Evolutionary conservation across 2,888 invertebrate genomes (phyloP), one percentile per base, ranked within the genome.

Genomic region (Phragmatobia fuliginosa): DNA sequence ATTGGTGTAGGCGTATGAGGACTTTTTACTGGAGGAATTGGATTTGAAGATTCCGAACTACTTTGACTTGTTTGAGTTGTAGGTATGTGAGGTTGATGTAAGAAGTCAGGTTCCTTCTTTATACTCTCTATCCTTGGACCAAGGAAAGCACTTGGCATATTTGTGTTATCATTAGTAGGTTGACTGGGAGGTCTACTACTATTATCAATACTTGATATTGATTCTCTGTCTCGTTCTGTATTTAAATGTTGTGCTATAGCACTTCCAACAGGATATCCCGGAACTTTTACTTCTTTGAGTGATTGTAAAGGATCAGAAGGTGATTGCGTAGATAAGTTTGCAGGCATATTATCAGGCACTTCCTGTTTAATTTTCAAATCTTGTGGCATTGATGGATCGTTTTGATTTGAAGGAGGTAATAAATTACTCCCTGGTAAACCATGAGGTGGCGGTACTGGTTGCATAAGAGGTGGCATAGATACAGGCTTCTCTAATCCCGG

Each of bases 271-370:
- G 96, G 96, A 85, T 96, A 97, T 49, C 97, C 97, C 56, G 97
- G 97, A 14, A 97, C 97, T 95, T 97, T 97, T 0, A 97, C 97
- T 88, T 97, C 97, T 87, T 97, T 97, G 14, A 97, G 91, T 78
- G 97, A 97, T 85, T 97, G 97, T 76, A 97, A 87, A 5, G 97
- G 97, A 93, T 97, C 97, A 36, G 96, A 90, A 67, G 94, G 92
- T 70, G 92, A 91, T 74, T 95, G 96, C 62, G 96, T 95, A 59
- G 95, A 95, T 59, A 95, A 84, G 83, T 95, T 95, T 65, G 94
- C 94, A 72, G 96, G 93, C 83, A 94, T 89, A 77, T 88, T 92
- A 75, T 95, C 95, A 74, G 96, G 94, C 83, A 96, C 85, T 94
- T 96, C 91, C 92, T 95, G 93, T 80, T 95, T 95, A 41, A 95